Conservation (phyloP, 2,888 invertebrate genomes). For the Limnephilus marmoratus region DNA sequence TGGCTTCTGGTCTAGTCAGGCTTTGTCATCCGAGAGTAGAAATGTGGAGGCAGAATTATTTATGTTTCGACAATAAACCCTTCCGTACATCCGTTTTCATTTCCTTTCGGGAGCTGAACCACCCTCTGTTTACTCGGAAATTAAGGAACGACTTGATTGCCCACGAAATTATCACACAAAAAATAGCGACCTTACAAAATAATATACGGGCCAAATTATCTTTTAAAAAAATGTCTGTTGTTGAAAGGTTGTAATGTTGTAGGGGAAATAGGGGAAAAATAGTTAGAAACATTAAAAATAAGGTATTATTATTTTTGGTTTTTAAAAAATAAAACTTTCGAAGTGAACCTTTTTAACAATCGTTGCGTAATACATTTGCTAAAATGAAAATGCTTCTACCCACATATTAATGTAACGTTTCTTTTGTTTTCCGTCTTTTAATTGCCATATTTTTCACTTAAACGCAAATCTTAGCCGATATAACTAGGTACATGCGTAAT, state of each 20-base stretch:
- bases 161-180: background rate
- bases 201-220: background rate
- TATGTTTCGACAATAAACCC: background rate
- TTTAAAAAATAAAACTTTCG: too few relatives aligned
- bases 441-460: too few relatives aligned
- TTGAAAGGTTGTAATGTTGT: background rate
- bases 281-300: too few relatives aligned
- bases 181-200: background rate
- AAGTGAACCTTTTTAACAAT: too few relatives aligned
- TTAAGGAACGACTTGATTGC: background rate
- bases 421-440: too few relatives aligned
- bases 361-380: too few relatives aligned
- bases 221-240: background rate
- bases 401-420: too few relatives aligned
- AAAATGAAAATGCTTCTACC: too few relatives aligned
- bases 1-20: background rate
- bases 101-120: background rate
- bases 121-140: background rate
- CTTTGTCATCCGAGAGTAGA: background rate
- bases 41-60: background rate
- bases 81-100: background rate
- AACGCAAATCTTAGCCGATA: too few relatives aligned
- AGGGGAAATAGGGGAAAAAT: too few relatives aligned
- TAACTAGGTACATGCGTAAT: too few relatives aligned
- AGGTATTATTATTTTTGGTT: too few relatives aligned